These are phyloP conservation scores for Anseranas semipalmata DNA, from an alignment of 2,113 vertebrate genomes.

Conservation along the genomic window DNA sequence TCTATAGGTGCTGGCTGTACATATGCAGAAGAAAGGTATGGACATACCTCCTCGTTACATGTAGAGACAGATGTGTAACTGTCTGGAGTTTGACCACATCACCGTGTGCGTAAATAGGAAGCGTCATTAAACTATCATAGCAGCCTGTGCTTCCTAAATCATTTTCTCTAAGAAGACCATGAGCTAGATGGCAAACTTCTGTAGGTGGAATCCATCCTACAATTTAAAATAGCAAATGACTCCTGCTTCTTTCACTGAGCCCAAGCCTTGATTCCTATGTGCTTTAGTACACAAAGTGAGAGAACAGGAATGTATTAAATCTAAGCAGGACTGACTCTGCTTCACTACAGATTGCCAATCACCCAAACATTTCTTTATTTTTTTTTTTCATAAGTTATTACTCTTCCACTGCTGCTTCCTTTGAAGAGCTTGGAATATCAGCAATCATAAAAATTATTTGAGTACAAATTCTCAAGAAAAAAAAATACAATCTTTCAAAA, in stretches of 20 bases:
- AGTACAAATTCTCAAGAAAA: not conserved
- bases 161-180: not conserved
- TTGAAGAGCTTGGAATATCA: not conserved
- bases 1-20: not conserved
- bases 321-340: not conserved
- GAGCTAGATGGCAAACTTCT: not conserved
- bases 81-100: not conserved
- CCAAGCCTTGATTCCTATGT: not conserved
- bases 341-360: not conserved
- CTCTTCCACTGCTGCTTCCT: not conserved
- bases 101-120: not conserved
- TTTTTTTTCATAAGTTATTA: not conserved
- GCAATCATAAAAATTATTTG: not conserved
- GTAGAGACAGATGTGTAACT: not conserved
- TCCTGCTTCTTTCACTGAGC: not conserved
- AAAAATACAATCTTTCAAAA: not conserved
- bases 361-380: not conserved
- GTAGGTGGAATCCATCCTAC: not conserved
- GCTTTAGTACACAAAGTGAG: not conserved
- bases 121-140: not conserved
- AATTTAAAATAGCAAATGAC: accelerated
- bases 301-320: not conserved
- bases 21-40: not conserved
- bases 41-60: not conserved
- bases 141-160: not conserved